phyloP scores from a whole-genome alignment of 2,797 vertebrate species.

The Acanthornis magna region DNA sequence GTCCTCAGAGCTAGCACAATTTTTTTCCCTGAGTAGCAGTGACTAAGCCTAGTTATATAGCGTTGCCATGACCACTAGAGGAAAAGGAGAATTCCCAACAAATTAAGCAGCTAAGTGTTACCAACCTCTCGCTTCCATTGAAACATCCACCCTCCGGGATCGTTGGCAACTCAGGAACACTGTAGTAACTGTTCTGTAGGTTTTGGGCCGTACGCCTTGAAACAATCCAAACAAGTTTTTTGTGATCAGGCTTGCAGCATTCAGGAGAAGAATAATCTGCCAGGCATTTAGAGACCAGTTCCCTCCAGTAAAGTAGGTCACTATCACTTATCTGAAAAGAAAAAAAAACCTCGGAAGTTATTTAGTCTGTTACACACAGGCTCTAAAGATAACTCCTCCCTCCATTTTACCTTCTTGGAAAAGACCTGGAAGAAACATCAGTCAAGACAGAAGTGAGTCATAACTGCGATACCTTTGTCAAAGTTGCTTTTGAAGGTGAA shows the following conservation, averaged over 20 bases:
- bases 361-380: not conserved
- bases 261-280: conserved; percentile 92
- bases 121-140: conserved; percentile 88
- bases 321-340: conserved; percentile 83
- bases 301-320: conserved; percentile 88
- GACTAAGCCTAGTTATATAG: not conserved
- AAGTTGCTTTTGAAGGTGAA: not conserved
- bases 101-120: not conserved
- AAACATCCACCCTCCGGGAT: conserved; percentile 88
- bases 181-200: conserved; percentile 90
- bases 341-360: not conserved
- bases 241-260: conserved; percentile 94
- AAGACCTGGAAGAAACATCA: not conserved
- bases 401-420: not conserved
- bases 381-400: not conserved
- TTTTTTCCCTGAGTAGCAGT: accelerated
- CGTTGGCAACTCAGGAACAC: conserved; percentile 90
- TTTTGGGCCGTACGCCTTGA: conserved; percentile 93
- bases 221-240: conserved; percentile 93
- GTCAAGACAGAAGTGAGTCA: not conserved
- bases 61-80: not conserved
- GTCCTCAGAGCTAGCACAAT: not conserved
- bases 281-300: conserved; percentile 89
- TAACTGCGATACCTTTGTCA: not conserved
- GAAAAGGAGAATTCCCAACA: not conserved